Evolutionary conservation across 2,797 vertebrate species (phyloP), one percentile per base, ranked within the genome.

Genomic region (Thripadectes ignobilis): DNA sequence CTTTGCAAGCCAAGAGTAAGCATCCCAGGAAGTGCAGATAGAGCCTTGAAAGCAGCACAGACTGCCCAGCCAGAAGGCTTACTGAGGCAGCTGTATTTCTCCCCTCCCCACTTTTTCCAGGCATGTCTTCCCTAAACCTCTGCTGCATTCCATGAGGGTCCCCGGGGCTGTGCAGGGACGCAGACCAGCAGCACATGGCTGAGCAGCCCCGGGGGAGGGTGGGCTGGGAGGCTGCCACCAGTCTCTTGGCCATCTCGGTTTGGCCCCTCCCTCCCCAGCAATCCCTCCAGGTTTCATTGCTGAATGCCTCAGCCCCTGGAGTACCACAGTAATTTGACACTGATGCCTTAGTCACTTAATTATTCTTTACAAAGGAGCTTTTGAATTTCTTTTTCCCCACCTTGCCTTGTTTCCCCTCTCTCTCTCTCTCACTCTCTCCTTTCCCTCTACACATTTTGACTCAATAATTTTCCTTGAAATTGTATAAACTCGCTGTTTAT

Each of bases 401-500:
- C 71, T 82, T 79, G 51, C 57, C 52, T 95, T 59, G 57, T 92
- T 82, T 88, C 79, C 36, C 79, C 36, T 67, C 85, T 86, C 88
- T 71, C 43, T 67, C 83, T 84, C 36, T 67, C 85, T 86, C 88
- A 63, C 43, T 67, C 83, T 84, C 66, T 30, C 67, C 84, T 90
- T 79, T 93, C 51, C 58, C 85, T 78, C 73, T 65, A 34, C 76
- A 79, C 67, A 43, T 94, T 96, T 96, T 95, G 87, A 90, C 88
- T 96, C 89, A 89, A 89, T 93, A 94, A 89, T 94, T 95, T 95
- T 46, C 69, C 83, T 57, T 93, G 95, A 93, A 96, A 95, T 95
- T 94, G 87, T 96, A 94, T 96, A 97, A 96, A 97, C 95, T 96
- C 88, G 51, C 88, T 96, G 94, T 92, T 96, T 97, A 96, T 96